Evolutionary conservation across 2,113 vertebrate genomes (phyloP), one percentile per base, ranked within the genome.

Genomic region (Asarcornis scutulata): DNA sequence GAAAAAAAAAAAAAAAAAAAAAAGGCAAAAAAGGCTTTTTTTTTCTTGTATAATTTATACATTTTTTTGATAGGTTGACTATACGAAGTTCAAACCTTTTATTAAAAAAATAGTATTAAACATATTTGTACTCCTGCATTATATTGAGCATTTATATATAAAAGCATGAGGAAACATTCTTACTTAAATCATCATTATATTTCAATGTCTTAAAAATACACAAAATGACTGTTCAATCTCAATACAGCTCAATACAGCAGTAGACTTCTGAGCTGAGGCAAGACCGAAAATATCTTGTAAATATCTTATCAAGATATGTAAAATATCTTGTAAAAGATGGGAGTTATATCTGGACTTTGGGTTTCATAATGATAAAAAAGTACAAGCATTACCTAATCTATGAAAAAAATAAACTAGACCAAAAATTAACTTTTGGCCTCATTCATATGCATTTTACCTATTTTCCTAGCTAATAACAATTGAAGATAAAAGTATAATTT

Each of bases 1-100:
- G 79, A 96, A 98, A 97, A 97, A 97, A 98, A 97, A 96, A 36
- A 96, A 97, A 96, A 36, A 96, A 98, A 97, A 96, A 94, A 87
- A 96, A 97, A 95, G 96, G 96, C 97, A 36, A 36, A 36, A 36
- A 36, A 36, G 36, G 36, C 86, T 15, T 80, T 97, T 77, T 97
- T 95, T 94, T 91, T 22, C 94, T 88, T 89, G 18, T 96, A 97
- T 97, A 96, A 97, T 97, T 97, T 97, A 96, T 97, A 95, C 58
- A 92, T 89, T 97, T 93, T 48, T 97, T 97, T 97, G 88, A 97
- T 96, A 97, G 89, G 63, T 93, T 95, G 69, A 68, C 91, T 96
- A 91, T 81, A 93, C 73, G 95, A 97, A 90, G 95, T 97, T 97
- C 90, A 96, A 96, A 95, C 52, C 81, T 80, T 88, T 78, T 92